A percentile compares a stretch with the other conserved stretches of the same genome.
phyloP scores from a whole-genome alignment of 2,797 vertebrate species.

The Epinephelus awoara region DNA sequence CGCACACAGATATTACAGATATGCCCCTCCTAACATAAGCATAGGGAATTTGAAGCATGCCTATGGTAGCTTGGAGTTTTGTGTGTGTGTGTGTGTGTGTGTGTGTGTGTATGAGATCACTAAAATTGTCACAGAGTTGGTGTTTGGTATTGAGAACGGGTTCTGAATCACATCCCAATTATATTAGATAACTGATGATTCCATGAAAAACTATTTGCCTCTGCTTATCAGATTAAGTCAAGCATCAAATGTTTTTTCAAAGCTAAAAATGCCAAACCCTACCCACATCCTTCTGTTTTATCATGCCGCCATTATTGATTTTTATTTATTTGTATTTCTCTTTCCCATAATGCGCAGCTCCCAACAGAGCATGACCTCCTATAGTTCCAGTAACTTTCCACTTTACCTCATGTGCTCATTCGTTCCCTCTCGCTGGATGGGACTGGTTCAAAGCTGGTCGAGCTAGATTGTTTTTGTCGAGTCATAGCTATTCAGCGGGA shows the following conservation, averaged over 20 bases:
- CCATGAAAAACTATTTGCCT: not conserved
- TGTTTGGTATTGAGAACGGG: not conserved
- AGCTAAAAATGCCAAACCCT: not conserved
- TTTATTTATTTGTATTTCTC: not conserved
- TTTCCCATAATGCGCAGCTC: not conserved
- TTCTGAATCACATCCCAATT: not conserved
- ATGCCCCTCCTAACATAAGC: not conserved
- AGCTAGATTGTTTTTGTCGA: constrained; percentile 45
- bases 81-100: not conserved
- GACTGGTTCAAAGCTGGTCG: constrained; percentile 50
- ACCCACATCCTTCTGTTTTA: not conserved
- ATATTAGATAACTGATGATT: not conserved
- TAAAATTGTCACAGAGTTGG: not conserved
- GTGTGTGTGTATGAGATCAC: not conserved
- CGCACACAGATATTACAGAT: not conserved
- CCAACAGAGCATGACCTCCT: constrained; percentile 5
- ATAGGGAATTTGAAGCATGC: constrained; percentile 28
- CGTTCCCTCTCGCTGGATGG: not conserved
- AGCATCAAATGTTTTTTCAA: not conserved
- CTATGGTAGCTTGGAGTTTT: too few relatives aligned
- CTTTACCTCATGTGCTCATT: not conserved
- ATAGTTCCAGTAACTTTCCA: constrained; percentile 33
- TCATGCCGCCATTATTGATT: not conserved
- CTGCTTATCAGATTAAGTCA: not conserved
- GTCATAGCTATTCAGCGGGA: constrained; percentile 34